Conservation (phyloP, 2,888 invertebrate species). For the Caenorhabditis imperialis region DNA sequence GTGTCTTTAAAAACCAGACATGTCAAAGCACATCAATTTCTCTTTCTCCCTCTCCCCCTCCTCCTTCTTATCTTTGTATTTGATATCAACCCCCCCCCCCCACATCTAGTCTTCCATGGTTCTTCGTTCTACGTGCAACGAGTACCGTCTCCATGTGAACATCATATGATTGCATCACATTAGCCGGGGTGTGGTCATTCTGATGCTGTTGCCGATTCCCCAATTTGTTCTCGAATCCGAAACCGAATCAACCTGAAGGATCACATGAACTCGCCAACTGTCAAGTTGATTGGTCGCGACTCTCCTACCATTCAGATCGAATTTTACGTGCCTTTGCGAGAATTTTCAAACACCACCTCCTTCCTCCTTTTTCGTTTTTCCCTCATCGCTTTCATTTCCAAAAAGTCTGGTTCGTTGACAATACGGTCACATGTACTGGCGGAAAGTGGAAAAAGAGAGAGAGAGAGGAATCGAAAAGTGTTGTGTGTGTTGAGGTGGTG, state of each 20-base stretch:
- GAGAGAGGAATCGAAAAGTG: slow-evolving; percentile 12
- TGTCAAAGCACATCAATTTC: too few relatives aligned
- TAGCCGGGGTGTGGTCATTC: not conserved
- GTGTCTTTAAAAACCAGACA: too few relatives aligned
- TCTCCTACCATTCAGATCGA: too few relatives aligned
- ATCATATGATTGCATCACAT: slow-evolving; percentile 54
- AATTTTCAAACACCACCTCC: not conserved
- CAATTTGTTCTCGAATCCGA: not conserved
- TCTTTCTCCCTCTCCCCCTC: too few relatives aligned
- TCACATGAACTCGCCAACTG: too few relatives aligned
- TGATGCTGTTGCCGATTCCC: too few relatives aligned
- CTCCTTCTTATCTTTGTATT: too few relatives aligned
- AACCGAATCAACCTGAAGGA: too few relatives aligned
- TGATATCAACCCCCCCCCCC: too few relatives aligned
- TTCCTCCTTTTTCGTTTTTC: slow-evolving; percentile 8
- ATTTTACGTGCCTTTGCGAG: too few relatives aligned
- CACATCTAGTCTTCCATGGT: too few relatives aligned
- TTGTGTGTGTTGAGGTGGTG: slow-evolving; percentile 44
- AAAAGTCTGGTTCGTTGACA: slow-evolving; percentile 46
- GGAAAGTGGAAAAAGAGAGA: slow-evolving; percentile 6
- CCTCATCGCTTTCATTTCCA: slow-evolving; percentile 5
- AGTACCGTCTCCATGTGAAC: slow-evolving; percentile 38
- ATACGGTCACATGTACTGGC: slow-evolving; percentile 53
- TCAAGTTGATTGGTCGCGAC: too few relatives aligned
- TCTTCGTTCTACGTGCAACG: slow-evolving; percentile 34